Conservation (phyloP, 1,140 invertebrate genomes). For the Octopus sinensis region DNA sequence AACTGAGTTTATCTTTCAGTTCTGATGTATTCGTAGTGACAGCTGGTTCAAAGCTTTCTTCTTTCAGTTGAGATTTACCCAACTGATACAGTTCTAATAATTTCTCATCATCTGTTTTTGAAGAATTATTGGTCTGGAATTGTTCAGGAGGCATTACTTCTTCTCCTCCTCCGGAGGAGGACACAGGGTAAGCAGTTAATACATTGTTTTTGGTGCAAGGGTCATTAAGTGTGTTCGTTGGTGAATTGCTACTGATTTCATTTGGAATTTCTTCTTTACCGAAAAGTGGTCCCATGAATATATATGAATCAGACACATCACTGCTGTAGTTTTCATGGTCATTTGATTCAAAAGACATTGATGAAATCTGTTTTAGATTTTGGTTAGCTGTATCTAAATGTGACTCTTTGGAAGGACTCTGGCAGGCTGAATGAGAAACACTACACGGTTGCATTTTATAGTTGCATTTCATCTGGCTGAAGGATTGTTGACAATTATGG, state of each 20-base stretch:
- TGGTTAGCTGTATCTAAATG: not conserved
- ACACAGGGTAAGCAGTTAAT: no score
- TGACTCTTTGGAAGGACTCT: not conserved
- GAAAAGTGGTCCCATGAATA: conserved; percentile 28
- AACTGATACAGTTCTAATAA: conserved; percentile 41
- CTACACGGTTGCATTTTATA: no score
- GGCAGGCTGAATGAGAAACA: not conserved
- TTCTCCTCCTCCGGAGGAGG: not conserved
- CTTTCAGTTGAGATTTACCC: conserved; percentile 20
- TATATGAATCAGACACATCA: conserved; percentile 27
- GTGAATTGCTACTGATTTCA: no score
- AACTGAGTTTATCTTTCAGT: conserved; percentile 14
- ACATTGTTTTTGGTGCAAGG: no score
- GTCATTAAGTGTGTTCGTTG: no score
- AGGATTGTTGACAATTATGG: no score
- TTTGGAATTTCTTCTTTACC: conserved; percentile 1
- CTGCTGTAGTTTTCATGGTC: conserved; percentile 17
- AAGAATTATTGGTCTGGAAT: conserved; percentile 20
- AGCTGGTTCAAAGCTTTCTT: conserved; percentile 8
- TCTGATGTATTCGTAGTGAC: conserved; percentile 20
- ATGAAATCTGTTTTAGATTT: conserved; percentile 18
- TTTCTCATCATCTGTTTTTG: conserved; percentile 54
- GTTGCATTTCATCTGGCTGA: no score
- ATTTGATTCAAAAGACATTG: conserved; percentile 20
- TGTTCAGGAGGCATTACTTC: conserved; percentile 5